phyloP scores from a whole-genome alignment of 2,113 vertebrate genomes.

The Rynchops niger region DNA sequence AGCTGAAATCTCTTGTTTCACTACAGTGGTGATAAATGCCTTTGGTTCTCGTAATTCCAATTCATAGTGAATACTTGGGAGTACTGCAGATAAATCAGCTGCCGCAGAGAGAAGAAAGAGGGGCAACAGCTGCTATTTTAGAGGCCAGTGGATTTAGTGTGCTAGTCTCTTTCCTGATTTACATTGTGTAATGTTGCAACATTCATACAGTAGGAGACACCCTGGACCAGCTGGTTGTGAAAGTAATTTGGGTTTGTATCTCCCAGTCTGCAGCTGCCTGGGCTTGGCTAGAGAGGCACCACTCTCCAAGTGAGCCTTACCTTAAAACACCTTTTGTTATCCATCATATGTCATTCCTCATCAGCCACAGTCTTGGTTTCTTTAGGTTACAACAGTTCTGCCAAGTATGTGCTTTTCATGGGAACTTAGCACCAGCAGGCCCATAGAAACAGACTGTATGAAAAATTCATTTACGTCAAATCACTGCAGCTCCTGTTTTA shows the following conservation, averaged over 20 bases:
- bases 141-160: neutral
- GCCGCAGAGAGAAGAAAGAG: neutral
- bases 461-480: slow-evolving; percentile 44
- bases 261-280: neutral
- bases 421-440: neutral
- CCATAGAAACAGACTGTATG: slow-evolving; percentile 2
- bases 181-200: neutral
- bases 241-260: neutral
- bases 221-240: neutral
- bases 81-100: slow-evolving; percentile 3
- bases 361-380: neutral
- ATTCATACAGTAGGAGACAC: neutral
- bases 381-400: neutral
- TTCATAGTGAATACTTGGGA: neutral
- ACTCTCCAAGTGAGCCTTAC: neutral
- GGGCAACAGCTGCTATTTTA: neutral
- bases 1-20: neutral
- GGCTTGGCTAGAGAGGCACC: neutral
- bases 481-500: slow-evolving; percentile 44
- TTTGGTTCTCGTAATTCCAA: neutral
- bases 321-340: neutral
- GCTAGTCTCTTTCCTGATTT: neutral
- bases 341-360: neutral
- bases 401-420: neutral
- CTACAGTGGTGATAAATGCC: slow-evolving; percentile 30